Evolutionary conservation across 1,140 invertebrate species (phyloP), one percentile per base, ranked within the genome.

Genomic region (Trissolcus basalis): DNA sequence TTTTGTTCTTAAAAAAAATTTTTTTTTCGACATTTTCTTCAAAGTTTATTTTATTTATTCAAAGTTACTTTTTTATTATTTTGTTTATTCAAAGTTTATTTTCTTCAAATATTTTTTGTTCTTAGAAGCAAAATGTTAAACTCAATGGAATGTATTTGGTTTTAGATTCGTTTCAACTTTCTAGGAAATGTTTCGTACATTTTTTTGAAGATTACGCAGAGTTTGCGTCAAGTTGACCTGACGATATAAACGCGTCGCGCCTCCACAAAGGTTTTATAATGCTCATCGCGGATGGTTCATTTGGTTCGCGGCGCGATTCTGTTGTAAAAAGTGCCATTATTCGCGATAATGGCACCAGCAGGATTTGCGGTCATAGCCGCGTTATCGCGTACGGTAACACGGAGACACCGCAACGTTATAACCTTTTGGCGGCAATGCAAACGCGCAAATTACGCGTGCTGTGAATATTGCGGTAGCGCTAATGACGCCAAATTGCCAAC

Each of bases 331-430:
- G 32, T 33, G 43, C 51, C 61, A 77, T 71, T 71, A 68, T 58
- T 58, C 49, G 19, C 19, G 67, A 71, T 71, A 71, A 56, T 63
- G 63, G 61, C 47, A 68, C 32, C 54, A 71, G 67, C 35, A 53
- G 58, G 35, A 77, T 71, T 77, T 68, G 74, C 63, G 68, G 74
- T 77, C 61, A 47, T 61, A 68, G 56, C 63, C 56, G 58, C 56
- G 74, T 67, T 77, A 74, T 71, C 70, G 56, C 70, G 76, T 75
- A 74, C 61, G 58, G 70, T 64, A 73, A 74, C 67, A 53, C 60
- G 67, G 61, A 56, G 76, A 78, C 76, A 78, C 76, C 76, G 56
- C 76, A 73, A 73, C 55, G 70, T 71, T 78, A 78, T 71, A 71
- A 71, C 71, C 59, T 73, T 70, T 63, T 48, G 77, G 70, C 77